Evolutionary conservation across 2,113 vertebrate genomes (phyloP).

Genomic region (Phyllopteryx taeniolatus): DNA sequence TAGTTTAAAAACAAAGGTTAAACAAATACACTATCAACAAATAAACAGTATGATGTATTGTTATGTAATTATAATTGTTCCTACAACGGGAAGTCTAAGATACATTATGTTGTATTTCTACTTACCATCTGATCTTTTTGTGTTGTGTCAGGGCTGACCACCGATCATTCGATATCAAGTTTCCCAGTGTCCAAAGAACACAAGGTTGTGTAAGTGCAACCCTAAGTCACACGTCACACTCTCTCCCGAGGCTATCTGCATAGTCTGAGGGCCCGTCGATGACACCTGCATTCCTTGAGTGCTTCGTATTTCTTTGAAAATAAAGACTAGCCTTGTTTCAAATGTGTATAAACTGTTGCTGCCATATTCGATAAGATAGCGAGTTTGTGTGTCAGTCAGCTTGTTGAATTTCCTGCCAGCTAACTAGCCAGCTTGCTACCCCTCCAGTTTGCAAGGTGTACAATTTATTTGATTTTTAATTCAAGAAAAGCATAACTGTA

Average conservation of each 20-base stretch:
- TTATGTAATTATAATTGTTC: too few species aligned
- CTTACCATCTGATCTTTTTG: constrained; percentile 73
- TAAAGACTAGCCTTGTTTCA: constrained; percentile 11
- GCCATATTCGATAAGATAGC: not conserved
- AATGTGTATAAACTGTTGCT: not conserved
- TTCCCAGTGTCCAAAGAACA: constrained; percentile 76
- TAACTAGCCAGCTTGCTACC: not conserved
- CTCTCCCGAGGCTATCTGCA: constrained; percentile 80
- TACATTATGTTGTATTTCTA: too few species aligned
- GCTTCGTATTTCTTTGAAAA: constrained; percentile 26
- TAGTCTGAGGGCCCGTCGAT: constrained; percentile 61
- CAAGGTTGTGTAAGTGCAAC: constrained; percentile 82
- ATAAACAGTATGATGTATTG: too few species aligned
- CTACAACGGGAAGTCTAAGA: too few species aligned
- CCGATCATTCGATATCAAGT: constrained; percentile 84
- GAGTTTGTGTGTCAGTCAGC: not conserved
- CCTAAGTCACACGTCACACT: constrained; percentile 64
- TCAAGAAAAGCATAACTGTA: not conserved
- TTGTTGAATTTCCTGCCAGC: not conserved
- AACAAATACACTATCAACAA: too few species aligned
- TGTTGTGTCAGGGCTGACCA: constrained; percentile 77
- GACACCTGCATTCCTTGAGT: constrained; percentile 56
- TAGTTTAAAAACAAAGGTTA: too few species aligned
- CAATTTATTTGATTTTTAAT: not conserved
- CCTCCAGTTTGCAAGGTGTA: not conserved